Evolutionary conservation across 1,140 invertebrate genomes (phyloP), one percentile per base, ranked within the genome.

Genomic region (Drosophila repleta): DNA sequence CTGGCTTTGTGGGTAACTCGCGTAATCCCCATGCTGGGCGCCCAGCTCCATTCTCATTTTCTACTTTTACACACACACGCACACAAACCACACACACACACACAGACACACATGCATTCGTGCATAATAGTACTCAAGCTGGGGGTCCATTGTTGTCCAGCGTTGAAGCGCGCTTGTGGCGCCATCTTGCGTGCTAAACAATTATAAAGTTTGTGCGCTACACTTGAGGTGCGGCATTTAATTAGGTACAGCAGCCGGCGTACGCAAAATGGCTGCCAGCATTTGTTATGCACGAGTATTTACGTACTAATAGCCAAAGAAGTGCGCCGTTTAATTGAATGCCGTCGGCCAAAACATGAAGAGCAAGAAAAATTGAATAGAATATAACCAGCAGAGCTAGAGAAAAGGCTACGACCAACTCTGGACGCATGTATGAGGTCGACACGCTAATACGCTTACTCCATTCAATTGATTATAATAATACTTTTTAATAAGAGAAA

Each of bases 301-400:
- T 72, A 72, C 69, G 62, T 62, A 82, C 82, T 82, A 88, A 87
- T 85, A 76, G 82, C 82, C 60, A 49, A n/a, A 20, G 57, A 75
- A 81, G 68, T 79, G 83, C 70, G 67, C 79, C 83, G 67, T 80
- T 82, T 87, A 87, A 87, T 87, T 82, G 82, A 85, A 85, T 82
- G 82, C 82, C 82, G 24, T 55, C 45, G 78, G 82, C 74, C 24
- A 53, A 45, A 55, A 53, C 8, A 20, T 18, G 21, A 55, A 46
- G 29, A 66, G 57, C 26, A 29, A 32, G 43, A 55, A 17, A 43
- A 18, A 43, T 15, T 17, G 17, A 17, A 43, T 17, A 17, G 39
- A 43, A 17, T 4, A 43, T 15, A 43, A 20, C 45, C n/a, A 48
- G 48, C 41, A 64, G 62, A 43, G 58, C 29, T 35, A 20, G 11